Evolutionary conservation across 2,113 vertebrate genomes (phyloP).

Genomic region (Reinhardtius hippoglossoides): DNA sequence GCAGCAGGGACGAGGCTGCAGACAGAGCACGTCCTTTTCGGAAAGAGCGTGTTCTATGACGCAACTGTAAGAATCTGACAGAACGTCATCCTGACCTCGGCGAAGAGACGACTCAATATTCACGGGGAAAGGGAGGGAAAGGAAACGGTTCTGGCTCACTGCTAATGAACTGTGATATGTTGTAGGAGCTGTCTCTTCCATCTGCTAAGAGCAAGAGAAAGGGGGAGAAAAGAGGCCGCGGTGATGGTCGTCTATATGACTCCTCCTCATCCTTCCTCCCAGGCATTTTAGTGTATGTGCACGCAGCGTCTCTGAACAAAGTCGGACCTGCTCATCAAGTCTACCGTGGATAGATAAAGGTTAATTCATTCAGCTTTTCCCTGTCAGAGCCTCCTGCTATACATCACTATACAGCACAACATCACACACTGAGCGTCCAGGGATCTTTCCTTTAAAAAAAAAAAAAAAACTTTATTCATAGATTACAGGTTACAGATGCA

Average conservation of each 20-base stretch:
- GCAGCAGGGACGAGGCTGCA: constrained; percentile 17
- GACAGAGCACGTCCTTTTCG: constrained; percentile 43
- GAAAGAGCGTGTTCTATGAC: constrained; percentile 56
- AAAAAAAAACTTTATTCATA: too few species aligned
- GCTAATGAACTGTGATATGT: constrained; percentile 69
- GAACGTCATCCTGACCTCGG: constrained; percentile 43
- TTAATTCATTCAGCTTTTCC: constrained; percentile 40
- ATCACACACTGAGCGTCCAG: not conserved
- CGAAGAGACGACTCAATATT: constrained; percentile 59
- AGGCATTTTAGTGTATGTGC: constrained; percentile 21
- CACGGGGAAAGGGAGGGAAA: constrained; percentile 54
- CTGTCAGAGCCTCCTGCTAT: constrained; percentile 8
- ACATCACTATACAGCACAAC: not conserved
- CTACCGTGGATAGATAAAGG: constrained; percentile 47
- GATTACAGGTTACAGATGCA: too few species aligned
- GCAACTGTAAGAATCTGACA: constrained; percentile 55
- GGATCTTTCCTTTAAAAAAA: too few species aligned
- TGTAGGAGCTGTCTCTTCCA: constrained; percentile 57
- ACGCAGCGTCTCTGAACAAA: constrained; percentile 31
- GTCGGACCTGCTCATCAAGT: constrained; percentile 44
- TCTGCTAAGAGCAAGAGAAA: constrained; percentile 25
- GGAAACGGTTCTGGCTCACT: constrained; percentile 48
- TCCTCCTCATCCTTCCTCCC: constrained; percentile 6
- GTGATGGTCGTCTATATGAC: not conserved
- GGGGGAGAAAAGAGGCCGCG: too few species aligned